Base-by-base conservation (phyloP, 2,113 vertebrate genomes). In the Sterna hirundo region DNA sequence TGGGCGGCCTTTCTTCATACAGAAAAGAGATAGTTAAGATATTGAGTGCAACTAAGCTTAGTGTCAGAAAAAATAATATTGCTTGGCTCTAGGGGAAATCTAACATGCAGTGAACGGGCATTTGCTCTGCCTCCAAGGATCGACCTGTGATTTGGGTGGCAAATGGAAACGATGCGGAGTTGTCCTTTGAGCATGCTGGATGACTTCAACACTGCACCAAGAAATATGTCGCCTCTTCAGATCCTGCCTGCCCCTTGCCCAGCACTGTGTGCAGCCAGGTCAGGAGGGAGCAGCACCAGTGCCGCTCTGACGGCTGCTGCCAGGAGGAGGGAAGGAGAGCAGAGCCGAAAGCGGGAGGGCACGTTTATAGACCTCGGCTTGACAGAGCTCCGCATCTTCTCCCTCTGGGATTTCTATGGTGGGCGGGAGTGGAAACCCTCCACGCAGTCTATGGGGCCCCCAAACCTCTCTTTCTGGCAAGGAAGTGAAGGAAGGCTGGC, bases 241-340 rank as follows among this genome's bases (percentile, higher is more conserved):
- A 44, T 25, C 34, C 27, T 3, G 3, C n/a, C 8, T 82, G 6
- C 16, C n/a, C 65, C 36, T 76, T 70, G n/a, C 13, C 51, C 42
- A n/a, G 10, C 1, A 1, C 0, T 46, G 23, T 1, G 6, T 29
- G 42, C 29, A 64, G 51, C 25, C 76, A 12, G 27, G 13, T 27
- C 68, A 44, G 79, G 60, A 64, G 66, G 44, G 44, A 84, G 62
- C 14, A 42, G 29, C 42, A 25, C 9, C 55, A 19, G 23, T 11
- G 52, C 20, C 1, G 1, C 75, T 76, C 23, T 76, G 46, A 18
- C 1, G 15, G 62, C 26, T 79, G 69, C 36, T 54, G 42, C 46
- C 32, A 19, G n/a, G 42, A 58, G 34, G n/a, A 75, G 36, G 36
- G 44, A 79, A 47, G 34, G 74, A 30, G 5, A 65, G 19, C 30